These are phyloP conservation scores for Bubalus kerabau DNA, from an alignment of 2,113 vertebrate species.

Conservation along the genomic window DNA sequence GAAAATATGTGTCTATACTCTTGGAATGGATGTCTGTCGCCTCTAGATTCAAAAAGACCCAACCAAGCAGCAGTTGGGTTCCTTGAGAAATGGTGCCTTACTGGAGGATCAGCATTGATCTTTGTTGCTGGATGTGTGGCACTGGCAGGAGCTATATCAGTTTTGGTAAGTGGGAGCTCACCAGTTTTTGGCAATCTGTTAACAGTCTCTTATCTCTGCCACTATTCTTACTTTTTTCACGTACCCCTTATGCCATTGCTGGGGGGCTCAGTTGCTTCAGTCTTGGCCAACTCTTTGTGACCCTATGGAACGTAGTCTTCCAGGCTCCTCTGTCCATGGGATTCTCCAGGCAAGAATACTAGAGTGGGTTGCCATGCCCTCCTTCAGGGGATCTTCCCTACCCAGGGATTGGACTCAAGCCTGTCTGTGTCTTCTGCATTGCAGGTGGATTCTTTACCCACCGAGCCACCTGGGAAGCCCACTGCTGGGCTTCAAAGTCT, in stretches of 20 bases:
- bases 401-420: not conserved
- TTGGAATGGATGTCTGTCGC: not conserved
- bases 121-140: not conserved
- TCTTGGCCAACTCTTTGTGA: accelerated
- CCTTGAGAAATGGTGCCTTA: not conserved
- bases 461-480: not conserved
- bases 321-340: not conserved
- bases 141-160: not conserved
- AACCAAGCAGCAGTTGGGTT: not conserved
- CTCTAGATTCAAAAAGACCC: not conserved
- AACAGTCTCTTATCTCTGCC: not conserved
- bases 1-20: not conserved
- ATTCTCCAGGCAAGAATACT: not conserved
- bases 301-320: not conserved
- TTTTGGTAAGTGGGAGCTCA: not conserved
- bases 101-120: not conserved
- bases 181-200: not conserved
- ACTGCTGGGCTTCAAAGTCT: not conserved
- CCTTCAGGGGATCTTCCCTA: not conserved
- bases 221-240: not conserved
- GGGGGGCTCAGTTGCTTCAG: not conserved
- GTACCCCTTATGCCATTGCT: not conserved
- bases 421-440: not conserved
- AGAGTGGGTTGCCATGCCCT: not conserved
- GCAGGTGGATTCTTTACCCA: not conserved